A percentile compares a stretch with the other conserved stretches of the same genome.
These are phyloP conservation scores for Oryzias curvinotus DNA, from an alignment of 2,113 vertebrate genomes.

Conservation along the genomic window DNA sequence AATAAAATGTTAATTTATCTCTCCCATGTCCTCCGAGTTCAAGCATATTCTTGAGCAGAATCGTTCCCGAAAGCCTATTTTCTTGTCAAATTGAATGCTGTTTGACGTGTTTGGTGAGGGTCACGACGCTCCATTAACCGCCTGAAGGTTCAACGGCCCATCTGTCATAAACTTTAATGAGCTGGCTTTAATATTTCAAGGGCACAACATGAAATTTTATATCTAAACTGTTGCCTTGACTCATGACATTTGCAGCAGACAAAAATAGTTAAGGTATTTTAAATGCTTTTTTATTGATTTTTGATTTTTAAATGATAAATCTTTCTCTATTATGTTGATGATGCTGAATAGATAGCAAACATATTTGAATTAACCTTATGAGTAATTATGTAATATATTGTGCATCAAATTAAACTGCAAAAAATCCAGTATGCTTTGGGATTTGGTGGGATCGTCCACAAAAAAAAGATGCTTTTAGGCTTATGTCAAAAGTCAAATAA, in stretches of 20 bases:
- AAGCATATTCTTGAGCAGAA: not conserved
- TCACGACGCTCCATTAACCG: not conserved
- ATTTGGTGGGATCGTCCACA: too few relatives aligned
- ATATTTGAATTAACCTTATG: too few relatives aligned
- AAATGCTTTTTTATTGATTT: not conserved
- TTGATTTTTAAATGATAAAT: not conserved
- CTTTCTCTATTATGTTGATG: too few relatives aligned
- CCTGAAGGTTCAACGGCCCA: not conserved
- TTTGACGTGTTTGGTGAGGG: conserved; percentile 9
- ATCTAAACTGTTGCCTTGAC: not conserved
- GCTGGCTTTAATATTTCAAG: not conserved
- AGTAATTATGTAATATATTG: too few relatives aligned
- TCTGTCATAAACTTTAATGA: conserved; percentile 4
- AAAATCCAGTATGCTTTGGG: not conserved
- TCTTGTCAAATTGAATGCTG: not conserved
- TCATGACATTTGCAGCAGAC: too few relatives aligned
- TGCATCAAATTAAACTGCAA: not conserved
- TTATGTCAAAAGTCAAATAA: not conserved
- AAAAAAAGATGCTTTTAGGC: not conserved
- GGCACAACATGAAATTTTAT: not conserved
- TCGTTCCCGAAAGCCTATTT: not conserved
- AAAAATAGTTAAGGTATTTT: not conserved
- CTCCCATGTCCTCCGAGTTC: not conserved
- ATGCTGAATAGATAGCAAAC: too few relatives aligned
- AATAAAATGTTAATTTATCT: not conserved